Percentiles rank a stretch among this genome's conserved stretches.
phyloP scores from a whole-genome alignment of 2,113 vertebrate genomes.

The Trogon melanurus region DNA sequence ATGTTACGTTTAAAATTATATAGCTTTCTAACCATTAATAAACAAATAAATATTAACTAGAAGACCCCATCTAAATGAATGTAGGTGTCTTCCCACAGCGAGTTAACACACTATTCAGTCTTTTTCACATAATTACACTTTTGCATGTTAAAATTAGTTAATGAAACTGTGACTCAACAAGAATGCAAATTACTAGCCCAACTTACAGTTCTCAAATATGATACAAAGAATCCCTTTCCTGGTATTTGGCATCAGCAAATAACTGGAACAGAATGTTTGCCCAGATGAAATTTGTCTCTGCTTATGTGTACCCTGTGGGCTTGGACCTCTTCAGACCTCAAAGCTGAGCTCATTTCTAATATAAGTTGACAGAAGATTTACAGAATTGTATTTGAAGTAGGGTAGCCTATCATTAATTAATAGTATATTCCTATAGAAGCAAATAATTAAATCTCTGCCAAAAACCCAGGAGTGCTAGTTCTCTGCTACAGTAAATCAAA shows the following conservation, averaged over 20 bases:
- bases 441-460: constrained; percentile 10
- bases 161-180: background rate
- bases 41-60: background rate
- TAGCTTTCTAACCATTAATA: background rate
- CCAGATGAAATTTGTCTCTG: background rate
- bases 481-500: constrained; percentile 25
- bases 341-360: background rate
- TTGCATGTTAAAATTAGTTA: background rate
- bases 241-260: background rate
- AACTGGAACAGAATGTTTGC: background rate
- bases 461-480: background rate
- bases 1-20: background rate
- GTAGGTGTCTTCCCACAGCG: background rate
- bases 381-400: background rate
- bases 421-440: constrained; percentile 33
- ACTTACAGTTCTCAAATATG: background rate
- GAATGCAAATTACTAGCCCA: background rate
- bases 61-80: background rate
- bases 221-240: background rate
- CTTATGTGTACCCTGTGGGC: background rate
- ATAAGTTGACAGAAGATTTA: background rate
- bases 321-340: background rate
- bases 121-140: background rate
- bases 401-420: constrained; percentile 14
- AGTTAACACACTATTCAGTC: background rate